Percentiles rank a stretch among this genome's conserved stretches.
These are phyloP conservation scores for Periophthalmodon schlosseri DNA, from an alignment of 2,113 vertebrate species.

Conservation along the genomic window DNA sequence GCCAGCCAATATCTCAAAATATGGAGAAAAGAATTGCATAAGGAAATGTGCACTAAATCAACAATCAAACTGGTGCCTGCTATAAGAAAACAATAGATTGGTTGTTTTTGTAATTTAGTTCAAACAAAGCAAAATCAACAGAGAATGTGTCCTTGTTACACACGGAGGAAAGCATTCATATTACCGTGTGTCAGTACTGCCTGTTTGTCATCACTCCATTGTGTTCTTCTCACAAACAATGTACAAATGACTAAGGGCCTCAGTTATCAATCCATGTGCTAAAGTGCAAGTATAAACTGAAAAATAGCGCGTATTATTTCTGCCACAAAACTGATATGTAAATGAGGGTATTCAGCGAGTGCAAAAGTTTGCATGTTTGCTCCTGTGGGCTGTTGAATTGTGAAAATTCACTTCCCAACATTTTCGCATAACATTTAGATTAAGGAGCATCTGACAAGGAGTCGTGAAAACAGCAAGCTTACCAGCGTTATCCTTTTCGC, in stretches of 20 bases:
- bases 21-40: not conserved
- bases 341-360: too few species aligned
- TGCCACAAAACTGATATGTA: too few species aligned
- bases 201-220: slow-evolving; percentile 1
- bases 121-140: not conserved
- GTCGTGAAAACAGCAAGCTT: too few species aligned
- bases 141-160: not conserved
- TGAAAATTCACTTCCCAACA: too few species aligned
- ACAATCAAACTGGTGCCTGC: not conserved
- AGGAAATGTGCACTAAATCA: not conserved
- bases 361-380: too few species aligned
- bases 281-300: too few species aligned
- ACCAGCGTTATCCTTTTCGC: too few species aligned
- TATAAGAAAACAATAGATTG: not conserved
- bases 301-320: too few species aligned
- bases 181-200: not conserved
- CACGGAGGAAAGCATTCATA: not conserved
- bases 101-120: not conserved
- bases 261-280: too few species aligned
- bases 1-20: not conserved
- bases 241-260: not conserved
- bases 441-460: too few species aligned
- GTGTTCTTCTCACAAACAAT: slow-evolving; percentile 18
- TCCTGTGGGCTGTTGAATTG: too few species aligned
- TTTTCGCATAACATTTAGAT: too few species aligned